Base-by-base conservation (phyloP, 2,113 vertebrate genomes). In the Phyllopteryx taeniolatus region DNA sequence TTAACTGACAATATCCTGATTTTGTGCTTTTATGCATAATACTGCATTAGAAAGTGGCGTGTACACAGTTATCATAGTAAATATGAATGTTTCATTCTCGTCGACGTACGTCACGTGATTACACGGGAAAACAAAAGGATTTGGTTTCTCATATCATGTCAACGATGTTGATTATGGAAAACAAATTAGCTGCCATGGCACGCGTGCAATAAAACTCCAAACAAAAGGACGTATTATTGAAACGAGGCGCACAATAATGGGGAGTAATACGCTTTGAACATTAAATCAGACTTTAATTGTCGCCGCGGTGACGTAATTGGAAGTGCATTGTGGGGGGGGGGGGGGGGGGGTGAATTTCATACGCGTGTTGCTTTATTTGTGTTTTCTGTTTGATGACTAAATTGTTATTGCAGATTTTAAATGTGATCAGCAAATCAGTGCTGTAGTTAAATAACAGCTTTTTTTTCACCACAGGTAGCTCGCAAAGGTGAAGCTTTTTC, bases 281-380 rank as follows among this genome's bases (percentile, higher is more conserved):
- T 92, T 90, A 93, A 92, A 92, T 89, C 91, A 91, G 91, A 93
- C 92, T 92, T 94, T 93, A 92, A 92, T 93, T 91, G 90, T 88
- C 77, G 77, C 82, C 82, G 31, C 76, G 78, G 76, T 92, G 90
- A 90, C 79, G 76, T 93, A 93, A 93, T 92, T 93, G 91, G 92
- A 93, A 43, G 78, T 74, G 82, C 86, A 85, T 83, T 72, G 87
- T 39, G 87, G 82, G 86, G 88, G 79, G 1, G 87, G 82, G 86
- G 88, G 79, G 1, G 1, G 27, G 27, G 1, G 27, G 27, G 27
- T 27, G 27, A 90, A 90, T 91, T 60, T 15, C 51, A n/a, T 15
- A 14, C 5, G 91, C 84, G 87, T 86, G 88, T 91, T 91, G 90
- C 91, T 89, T 91, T 92, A 92, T 90, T 87, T 92, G 57, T 15